Percentiles rank a stretch among this genome's conserved stretches.
Evolutionary conservation across 2,888 invertebrate genomes (phyloP).

Genomic region (Spisula subtruncata): DNA sequence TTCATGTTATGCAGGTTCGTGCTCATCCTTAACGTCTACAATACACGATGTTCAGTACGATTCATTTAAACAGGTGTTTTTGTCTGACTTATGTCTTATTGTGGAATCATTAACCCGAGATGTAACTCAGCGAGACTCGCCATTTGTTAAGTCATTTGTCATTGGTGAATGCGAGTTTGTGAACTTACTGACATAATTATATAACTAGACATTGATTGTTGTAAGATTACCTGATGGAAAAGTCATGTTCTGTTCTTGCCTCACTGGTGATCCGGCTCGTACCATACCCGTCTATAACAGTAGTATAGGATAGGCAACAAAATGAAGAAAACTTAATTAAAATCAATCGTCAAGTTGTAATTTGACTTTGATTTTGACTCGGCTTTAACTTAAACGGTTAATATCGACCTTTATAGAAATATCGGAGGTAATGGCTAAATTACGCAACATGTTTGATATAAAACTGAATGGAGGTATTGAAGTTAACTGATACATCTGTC

Average conservation of each 20-base stretch:
- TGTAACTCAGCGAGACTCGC: not conserved
- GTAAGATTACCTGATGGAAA: constrained; percentile 29
- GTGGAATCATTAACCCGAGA: not conserved
- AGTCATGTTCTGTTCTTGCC: constrained; percentile 32
- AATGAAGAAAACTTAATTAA: not conserved
- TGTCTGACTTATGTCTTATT: too few species aligned
- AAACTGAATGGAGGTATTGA: too few species aligned
- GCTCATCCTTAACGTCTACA: too few species aligned
- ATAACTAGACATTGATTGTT: constrained; percentile 18
- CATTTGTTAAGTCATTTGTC: not conserved
- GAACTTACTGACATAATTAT: not conserved
- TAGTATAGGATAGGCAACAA: not conserved
- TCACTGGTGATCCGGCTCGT: not conserved
- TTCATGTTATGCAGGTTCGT: too few species aligned
- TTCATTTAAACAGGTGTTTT: too few species aligned
- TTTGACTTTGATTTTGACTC: not conserved
- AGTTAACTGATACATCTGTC: too few species aligned
- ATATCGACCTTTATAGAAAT: too few species aligned
- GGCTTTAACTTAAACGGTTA: not conserved
- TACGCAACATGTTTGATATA: too few species aligned
- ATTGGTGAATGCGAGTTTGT: not conserved
- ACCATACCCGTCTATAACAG: not conserved
- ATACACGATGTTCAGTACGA: too few species aligned
- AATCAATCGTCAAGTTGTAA: not conserved
- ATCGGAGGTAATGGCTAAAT: too few species aligned